These are phyloP conservation scores for Tenthredo scrophulariae DNA, from an alignment of 2,888 invertebrate species.

Conservation along the genomic window DNA sequence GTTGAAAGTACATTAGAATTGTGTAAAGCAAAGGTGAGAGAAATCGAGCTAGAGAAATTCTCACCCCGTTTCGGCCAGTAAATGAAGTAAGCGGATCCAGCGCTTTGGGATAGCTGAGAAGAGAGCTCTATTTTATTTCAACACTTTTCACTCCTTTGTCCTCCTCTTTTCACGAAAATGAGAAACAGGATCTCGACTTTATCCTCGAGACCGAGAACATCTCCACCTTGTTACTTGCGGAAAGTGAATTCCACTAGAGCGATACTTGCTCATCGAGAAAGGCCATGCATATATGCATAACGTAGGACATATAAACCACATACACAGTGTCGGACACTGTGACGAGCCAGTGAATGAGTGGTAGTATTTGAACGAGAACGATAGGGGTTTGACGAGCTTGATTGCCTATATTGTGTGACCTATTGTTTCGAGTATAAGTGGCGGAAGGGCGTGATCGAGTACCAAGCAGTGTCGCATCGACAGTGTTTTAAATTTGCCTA, in stretches of 20 bases:
- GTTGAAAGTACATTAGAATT: conserved; percentile 37
- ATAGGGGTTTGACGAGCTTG: conserved; percentile 40
- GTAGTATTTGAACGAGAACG: conserved; percentile 31
- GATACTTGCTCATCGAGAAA: neutral
- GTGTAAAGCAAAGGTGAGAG: conserved; percentile 18
- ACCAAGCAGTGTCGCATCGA: conserved; percentile 8
- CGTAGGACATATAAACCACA: neutral
- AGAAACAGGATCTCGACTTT: conserved; percentile 32
- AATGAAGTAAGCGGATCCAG: conserved; percentile 43
- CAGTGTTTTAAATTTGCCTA: conserved; percentile 41
- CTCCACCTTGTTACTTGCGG: conserved; percentile 19
- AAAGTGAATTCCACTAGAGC: neutral
- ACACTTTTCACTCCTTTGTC: conserved; percentile 45
- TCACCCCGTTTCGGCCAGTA: neutral
- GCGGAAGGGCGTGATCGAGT: conserved; percentile 48
- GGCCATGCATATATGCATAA: neutral
- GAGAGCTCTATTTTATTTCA: conserved; percentile 39
- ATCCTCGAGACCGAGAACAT: conserved; percentile 34
- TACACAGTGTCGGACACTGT: neutral
- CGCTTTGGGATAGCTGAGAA: conserved; percentile 37
- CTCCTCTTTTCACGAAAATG: neutral
- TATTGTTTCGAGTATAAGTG: conserved; percentile 51
- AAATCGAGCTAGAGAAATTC: conserved; percentile 38
- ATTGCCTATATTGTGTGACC: conserved; percentile 46
- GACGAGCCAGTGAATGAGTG: neutral